A percentile compares a stretch with the other conserved stretches of the same genome.
Evolutionary conservation across 2,888 invertebrate species (phyloP).

Genomic region (Epinotia nisella): DNA sequence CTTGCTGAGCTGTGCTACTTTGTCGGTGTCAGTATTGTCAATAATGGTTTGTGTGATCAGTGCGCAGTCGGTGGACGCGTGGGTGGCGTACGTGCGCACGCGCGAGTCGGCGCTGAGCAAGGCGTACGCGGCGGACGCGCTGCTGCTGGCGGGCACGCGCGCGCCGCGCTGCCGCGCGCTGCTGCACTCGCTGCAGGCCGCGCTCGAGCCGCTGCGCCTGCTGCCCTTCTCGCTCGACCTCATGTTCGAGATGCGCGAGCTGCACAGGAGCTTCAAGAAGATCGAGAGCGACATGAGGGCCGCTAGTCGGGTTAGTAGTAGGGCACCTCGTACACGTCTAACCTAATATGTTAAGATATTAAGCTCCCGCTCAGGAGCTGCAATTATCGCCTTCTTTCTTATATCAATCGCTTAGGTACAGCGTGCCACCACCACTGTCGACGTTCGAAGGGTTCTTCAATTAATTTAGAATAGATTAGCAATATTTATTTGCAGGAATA

Average conservation of each 20-base stretch:
- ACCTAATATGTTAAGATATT: not conserved
- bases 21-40: too few species aligned
- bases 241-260: slow-evolving; percentile 90
- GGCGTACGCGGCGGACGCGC: slow-evolving; percentile 91
- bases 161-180: slow-evolving; percentile 85
- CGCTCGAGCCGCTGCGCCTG: slow-evolving; percentile 91
- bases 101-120: slow-evolving; percentile 92
- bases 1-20: too few species aligned
- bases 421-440: not conserved
- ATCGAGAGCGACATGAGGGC: slow-evolving; percentile 85
- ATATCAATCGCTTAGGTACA: not conserved
- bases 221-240: slow-evolving; percentile 93
- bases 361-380: not conserved
- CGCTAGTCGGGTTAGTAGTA: slow-evolving; percentile 80
- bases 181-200: slow-evolving; percentile 90
- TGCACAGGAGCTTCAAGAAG: slow-evolving; percentile 90
- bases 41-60: slow-evolving; percentile 66
- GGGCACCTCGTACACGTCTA: not conserved
- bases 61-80: slow-evolving; percentile 94
- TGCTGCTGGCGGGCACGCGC: slow-evolving; percentile 87
- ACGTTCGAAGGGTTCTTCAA: too few species aligned
- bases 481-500: too few species aligned
- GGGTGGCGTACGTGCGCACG: slow-evolving; percentile 94
- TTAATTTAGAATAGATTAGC: too few species aligned
- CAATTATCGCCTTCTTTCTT: not conserved